A percentile compares a stretch with the other conserved stretches of the same genome.
These are phyloP conservation scores for Platyscapa corneri DNA, from an alignment of 1,140 invertebrate species.

Conservation along the genomic window DNA sequence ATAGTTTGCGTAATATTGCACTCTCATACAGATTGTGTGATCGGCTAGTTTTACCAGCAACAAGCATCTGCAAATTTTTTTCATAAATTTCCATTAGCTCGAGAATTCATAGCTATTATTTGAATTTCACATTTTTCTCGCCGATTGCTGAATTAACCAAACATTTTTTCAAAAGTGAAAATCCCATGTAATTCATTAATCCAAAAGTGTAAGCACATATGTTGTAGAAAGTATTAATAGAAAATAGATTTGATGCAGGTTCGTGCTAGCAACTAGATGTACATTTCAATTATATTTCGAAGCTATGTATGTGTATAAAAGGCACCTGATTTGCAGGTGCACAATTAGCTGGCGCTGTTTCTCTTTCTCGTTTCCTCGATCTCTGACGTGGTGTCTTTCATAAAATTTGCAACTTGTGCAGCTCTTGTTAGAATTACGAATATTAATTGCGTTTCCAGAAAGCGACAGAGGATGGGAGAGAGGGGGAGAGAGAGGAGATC, in stretches of 20 bases:
- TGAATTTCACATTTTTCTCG: too few species aligned
- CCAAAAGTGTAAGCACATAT: too few species aligned
- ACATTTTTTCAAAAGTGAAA: too few species aligned
- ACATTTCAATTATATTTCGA: neutral
- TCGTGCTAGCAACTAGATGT: neutral
- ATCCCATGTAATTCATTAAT: too few species aligned
- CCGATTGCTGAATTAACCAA: too few species aligned
- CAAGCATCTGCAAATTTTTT: too few species aligned
- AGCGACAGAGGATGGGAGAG: conserved; percentile 48
- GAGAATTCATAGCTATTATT: too few species aligned
- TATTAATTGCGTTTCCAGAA: conserved; percentile 73
- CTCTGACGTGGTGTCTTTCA: conserved; percentile 56
- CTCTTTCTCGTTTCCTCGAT: conserved; percentile 1
- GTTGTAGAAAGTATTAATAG: neutral
- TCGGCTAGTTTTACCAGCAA: neutral
- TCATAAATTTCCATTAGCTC: too few species aligned
- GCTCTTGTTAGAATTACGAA: conserved; percentile 69
- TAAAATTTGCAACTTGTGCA: conserved; percentile 62
- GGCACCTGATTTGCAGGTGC: conserved; percentile 12
- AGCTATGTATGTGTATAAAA: conserved; percentile 2
- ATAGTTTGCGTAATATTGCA: neutral
- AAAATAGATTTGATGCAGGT: neutral
- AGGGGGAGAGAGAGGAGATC: neutral
- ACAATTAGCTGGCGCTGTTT: conserved; percentile 15
- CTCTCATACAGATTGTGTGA: neutral